Evolutionary conservation across 2,797 vertebrate species (phyloP).

Genomic region (Pangasius sanitwongsei): DNA sequence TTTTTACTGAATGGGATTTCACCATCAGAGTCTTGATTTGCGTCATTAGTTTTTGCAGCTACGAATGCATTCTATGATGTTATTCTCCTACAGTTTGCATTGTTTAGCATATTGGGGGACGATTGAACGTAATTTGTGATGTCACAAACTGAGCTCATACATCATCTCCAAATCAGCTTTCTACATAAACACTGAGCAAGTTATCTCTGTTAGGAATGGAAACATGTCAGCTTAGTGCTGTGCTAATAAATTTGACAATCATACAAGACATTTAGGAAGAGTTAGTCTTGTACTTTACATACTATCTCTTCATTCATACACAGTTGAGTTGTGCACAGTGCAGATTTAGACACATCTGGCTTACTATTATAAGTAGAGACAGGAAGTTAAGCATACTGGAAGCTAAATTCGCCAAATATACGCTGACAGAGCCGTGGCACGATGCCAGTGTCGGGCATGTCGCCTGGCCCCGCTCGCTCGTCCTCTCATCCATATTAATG

Average conservation of each 20-base stretch:
- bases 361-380: not conserved
- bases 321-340: not conserved
- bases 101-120: not conserved
- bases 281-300: not conserved
- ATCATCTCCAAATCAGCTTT: not conserved
- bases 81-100: not conserved
- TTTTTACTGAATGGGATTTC: too few relatives aligned
- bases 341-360: constrained; percentile 4
- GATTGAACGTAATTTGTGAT: not conserved
- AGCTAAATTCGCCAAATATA: constrained; percentile 39
- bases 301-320: not conserved
- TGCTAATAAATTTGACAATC: not conserved
- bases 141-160: not conserved
- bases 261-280: not conserved
- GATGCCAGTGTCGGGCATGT: constrained; percentile 29
- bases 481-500: constrained; percentile 48
- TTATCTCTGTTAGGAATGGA: not conserved
- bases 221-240: not conserved
- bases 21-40: too few relatives aligned
- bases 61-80: too few relatives aligned
- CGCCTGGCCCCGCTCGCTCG: not conserved
- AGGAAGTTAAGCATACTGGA: constrained; percentile 25
- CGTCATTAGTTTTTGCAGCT: too few relatives aligned
- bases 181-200: not conserved
- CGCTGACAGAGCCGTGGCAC: constrained; percentile 38